A percentile compares a stretch with the other conserved stretches of the same genome.
phyloP scores from a whole-genome alignment of 2,888 invertebrate species.

The Melieria picta region DNA sequence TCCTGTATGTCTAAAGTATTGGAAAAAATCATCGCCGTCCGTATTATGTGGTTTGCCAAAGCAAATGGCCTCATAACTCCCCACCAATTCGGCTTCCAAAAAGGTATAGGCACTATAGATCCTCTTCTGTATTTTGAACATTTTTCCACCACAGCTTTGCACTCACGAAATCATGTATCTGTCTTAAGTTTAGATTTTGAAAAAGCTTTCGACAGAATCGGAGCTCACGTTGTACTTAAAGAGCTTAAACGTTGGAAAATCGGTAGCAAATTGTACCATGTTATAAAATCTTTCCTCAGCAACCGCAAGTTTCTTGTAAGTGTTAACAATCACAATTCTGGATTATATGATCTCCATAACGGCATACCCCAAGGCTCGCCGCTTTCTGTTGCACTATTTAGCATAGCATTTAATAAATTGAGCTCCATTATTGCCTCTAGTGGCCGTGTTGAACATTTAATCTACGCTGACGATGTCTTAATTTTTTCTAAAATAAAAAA shows the following conservation, averaged over 20 bases:
- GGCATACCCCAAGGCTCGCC: background rate
- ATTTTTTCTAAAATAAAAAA: background rate
- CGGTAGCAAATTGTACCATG: background rate
- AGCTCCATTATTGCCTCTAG: background rate
- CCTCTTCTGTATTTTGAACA: too few relatives aligned
- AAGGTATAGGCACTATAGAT: too few relatives aligned
- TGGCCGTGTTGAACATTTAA: background rate
- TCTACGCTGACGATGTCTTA: background rate
- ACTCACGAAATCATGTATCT: too few relatives aligned
- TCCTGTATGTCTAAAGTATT: too few relatives aligned
- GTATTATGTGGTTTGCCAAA: too few relatives aligned
- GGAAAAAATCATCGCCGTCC: too few relatives aligned
- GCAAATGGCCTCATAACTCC: too few relatives aligned
- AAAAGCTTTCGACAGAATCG: constrained; percentile 1
- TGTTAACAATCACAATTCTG: background rate
- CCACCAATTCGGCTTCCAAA: too few relatives aligned
- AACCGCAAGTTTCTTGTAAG: constrained; percentile 1
- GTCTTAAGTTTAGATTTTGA: background rate
- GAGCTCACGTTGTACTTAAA: background rate
- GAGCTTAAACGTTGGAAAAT: constrained; percentile 1
- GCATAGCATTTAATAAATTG: background rate
- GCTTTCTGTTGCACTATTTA: background rate
- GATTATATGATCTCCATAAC: background rate
- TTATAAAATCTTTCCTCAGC: background rate
- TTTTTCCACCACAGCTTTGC: too few relatives aligned